Evolutionary conservation across 2,113 vertebrate species (phyloP).

Genomic region (Sebastes fasciatus): DNA sequence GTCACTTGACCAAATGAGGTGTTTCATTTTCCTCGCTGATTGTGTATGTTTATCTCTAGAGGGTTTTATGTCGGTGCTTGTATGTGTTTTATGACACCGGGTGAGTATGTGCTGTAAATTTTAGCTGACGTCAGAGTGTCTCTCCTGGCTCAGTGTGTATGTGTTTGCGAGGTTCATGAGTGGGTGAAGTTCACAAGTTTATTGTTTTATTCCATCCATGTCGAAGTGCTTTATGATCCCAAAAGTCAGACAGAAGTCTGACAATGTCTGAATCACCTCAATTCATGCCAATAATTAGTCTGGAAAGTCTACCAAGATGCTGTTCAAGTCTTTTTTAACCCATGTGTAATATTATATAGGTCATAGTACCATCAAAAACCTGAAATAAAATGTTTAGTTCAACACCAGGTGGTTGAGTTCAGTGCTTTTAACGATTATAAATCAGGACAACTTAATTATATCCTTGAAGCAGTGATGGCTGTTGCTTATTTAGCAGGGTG

Average conservation of each 20-base stretch:
- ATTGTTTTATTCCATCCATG: conserved; percentile 54
- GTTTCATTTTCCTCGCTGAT: not conserved
- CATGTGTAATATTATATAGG: not conserved
- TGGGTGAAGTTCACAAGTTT: conserved; percentile 56
- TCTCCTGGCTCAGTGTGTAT: not conserved
- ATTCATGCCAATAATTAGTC: conserved; percentile 24
- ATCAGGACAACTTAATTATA: not conserved
- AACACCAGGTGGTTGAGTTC: not conserved
- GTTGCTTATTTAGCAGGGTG: conserved; percentile 13
- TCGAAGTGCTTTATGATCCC: conserved; percentile 58
- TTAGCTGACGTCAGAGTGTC: conserved; percentile 29
- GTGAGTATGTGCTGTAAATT: conserved; percentile 24
- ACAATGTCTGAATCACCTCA: conserved; percentile 46
- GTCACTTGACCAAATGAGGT: not conserved
- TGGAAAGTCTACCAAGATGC: not conserved
- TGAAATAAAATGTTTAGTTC: not conserved
- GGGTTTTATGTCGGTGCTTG: not conserved
- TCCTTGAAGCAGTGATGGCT: not conserved
- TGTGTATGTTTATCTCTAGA: conserved; percentile 11
- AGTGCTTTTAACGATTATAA: not conserved
- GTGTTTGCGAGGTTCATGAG: not conserved
- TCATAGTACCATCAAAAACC: not conserved
- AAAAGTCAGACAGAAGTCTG: conserved; percentile 51
- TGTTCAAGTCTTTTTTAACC: not conserved
- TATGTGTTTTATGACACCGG: conserved; percentile 32